Percentiles rank a stretch among this genome's conserved stretches.
Evolutionary conservation across 2,888 invertebrate species (phyloP).

Genomic region (Thelaira solivaga): DNA sequence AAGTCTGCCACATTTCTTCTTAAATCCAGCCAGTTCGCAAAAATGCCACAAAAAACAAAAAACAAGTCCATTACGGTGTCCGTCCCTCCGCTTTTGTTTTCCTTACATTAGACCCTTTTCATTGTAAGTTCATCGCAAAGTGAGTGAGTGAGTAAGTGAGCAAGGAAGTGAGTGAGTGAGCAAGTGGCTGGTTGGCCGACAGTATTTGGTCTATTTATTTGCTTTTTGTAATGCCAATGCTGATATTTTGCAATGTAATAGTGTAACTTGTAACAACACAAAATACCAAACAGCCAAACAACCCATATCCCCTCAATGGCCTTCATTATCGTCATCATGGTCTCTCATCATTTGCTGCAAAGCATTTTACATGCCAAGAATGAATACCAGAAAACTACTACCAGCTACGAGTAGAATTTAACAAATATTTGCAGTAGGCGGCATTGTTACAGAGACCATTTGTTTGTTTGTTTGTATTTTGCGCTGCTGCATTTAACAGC

Average conservation of each 20-base stretch:
- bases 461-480: slow-evolving; percentile 23
- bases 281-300: slow-evolving; percentile 14
- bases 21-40: slow-evolving; percentile 40
- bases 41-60: slow-evolving; percentile 21
- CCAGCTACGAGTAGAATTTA: slow-evolving; percentile 30
- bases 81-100: not conserved
- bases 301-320: slow-evolving; percentile 15
- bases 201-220: slow-evolving; percentile 17
- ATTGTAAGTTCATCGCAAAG: not conserved
- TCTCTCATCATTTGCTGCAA: not conserved
- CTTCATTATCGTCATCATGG: not conserved
- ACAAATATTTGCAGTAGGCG: slow-evolving; percentile 58
- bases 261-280: slow-evolving; percentile 4
- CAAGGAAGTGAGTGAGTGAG: too few species aligned
- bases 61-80: slow-evolving; percentile 22
- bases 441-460: slow-evolving; percentile 58
- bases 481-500: not conserved
- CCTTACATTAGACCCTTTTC: not conserved
- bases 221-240: slow-evolving; percentile 16
- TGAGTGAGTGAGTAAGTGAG: too few species aligned
- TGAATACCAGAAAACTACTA: slow-evolving; percentile 51
- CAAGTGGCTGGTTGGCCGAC: not conserved
- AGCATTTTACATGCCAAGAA: slow-evolving; percentile 30
- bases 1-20: slow-evolving; percentile 57
- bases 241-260: slow-evolving; percentile 23